Evolutionary conservation across 64 coral and sea anemone species (phyloP).

Genomic region (Montipora cactus): DNA sequence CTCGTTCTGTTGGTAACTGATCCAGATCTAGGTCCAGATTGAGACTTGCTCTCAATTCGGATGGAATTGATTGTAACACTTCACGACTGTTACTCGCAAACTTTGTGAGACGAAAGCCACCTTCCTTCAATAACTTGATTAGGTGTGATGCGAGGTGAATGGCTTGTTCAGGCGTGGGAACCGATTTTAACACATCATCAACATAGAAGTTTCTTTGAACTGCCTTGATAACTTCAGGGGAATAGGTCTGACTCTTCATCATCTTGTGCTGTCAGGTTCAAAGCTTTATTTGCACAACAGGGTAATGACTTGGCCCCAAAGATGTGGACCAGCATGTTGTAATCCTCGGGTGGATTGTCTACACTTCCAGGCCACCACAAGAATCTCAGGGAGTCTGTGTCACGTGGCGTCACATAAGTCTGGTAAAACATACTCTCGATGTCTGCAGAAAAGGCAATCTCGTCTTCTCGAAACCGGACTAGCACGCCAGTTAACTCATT

Average conservation of each 20-base stretch:
- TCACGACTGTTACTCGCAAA: slow-evolving; percentile 48
- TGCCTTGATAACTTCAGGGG: too few species aligned
- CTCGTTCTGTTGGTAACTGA: slow-evolving; percentile 49
- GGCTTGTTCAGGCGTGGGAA: neutral
- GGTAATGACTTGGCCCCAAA: too few species aligned
- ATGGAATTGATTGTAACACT: slow-evolving; percentile 14
- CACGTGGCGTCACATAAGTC: slow-evolving; percentile 12
- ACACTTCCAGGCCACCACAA: too few species aligned
- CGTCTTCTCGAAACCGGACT: slow-evolving; percentile 51
- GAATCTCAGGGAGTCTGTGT: slow-evolving; percentile 8
- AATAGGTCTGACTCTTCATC: too few species aligned
- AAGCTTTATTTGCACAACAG: too few species aligned
- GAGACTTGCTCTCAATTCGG: slow-evolving; percentile 26
- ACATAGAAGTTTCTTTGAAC: too few species aligned
- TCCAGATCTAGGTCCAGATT: slow-evolving; percentile 46
- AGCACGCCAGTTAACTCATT: slow-evolving; percentile 41
- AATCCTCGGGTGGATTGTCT: too few species aligned
- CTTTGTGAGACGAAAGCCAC: slow-evolving; percentile 65
- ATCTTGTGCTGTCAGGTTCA: too few species aligned
- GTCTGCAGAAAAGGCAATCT: slow-evolving; percentile 39
- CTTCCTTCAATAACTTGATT: slow-evolving; percentile 15
- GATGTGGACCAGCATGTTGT: too few species aligned
- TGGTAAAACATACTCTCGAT: slow-evolving; percentile 62
- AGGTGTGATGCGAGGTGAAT: neutral
- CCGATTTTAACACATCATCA: too few species aligned